phyloP scores from a whole-genome alignment of 2,113 vertebrate species.

The Tachysurus fulvidraco region DNA sequence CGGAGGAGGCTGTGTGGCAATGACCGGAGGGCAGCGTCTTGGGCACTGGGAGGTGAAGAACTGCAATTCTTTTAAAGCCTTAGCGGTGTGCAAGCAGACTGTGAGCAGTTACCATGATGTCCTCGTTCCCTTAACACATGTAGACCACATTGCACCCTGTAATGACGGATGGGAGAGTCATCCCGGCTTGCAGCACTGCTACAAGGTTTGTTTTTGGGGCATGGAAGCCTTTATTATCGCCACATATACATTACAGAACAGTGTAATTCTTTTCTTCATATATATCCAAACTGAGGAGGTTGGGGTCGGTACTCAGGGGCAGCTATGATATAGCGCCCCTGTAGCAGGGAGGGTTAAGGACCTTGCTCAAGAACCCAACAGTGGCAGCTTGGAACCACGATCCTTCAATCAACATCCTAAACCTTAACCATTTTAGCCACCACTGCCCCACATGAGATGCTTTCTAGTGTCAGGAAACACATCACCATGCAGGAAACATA shows the following conservation, averaged over 20 bases:
- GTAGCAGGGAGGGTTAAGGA: too few species aligned
- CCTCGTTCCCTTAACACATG: conserved; percentile 64
- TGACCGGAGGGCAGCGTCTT: conserved; percentile 75
- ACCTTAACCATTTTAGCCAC: too few species aligned
- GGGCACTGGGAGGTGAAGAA: conserved; percentile 92
- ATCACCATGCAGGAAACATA: neutral
- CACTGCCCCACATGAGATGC: too few species aligned
- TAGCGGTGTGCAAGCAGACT: conserved; percentile 85
- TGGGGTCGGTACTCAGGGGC: too few species aligned
- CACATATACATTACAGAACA: too few species aligned
- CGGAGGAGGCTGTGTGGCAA: conserved; percentile 83
- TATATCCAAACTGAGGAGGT: too few species aligned
- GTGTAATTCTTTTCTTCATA: too few species aligned
- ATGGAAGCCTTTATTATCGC: too few species aligned
- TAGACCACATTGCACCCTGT: conserved; percentile 75
- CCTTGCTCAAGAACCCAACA: too few species aligned
- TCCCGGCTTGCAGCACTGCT: conserved; percentile 78
- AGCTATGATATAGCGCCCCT: too few species aligned
- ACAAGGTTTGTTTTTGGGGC: conserved; percentile 75
- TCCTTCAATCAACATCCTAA: too few species aligned
- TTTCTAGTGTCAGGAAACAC: neutral
- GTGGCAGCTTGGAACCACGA: too few species aligned
- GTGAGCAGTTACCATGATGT: conserved; percentile 66
- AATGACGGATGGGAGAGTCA: conserved; percentile 84
- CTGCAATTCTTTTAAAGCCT: conserved; percentile 82